Conservation (phyloP, 2,797 vertebrate genomes). For the Coreius guichenoti region DNA sequence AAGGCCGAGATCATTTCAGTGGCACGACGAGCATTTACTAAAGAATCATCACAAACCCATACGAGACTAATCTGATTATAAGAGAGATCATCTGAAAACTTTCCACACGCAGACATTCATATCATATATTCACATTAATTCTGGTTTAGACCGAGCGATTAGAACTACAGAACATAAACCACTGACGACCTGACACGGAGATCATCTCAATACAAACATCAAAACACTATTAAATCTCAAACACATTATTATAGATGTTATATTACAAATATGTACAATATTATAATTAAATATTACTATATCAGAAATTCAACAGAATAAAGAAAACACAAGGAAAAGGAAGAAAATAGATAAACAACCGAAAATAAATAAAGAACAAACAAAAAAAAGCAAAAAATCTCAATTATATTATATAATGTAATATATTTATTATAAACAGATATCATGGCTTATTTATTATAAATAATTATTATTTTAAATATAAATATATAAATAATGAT, state of each 20-base stretch:
- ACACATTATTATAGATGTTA: neutral
- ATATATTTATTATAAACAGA: too few species aligned
- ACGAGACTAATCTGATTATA: constrained; percentile 71
- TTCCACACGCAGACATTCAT: too few species aligned
- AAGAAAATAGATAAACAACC: neutral
- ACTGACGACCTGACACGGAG: too few species aligned
- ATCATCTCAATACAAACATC: neutral
- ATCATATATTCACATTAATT: too few species aligned
- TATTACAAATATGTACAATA: neutral
- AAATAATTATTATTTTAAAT: too few species aligned
- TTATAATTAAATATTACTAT: neutral
- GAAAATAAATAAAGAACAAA: neutral
- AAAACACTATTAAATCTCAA: too few species aligned
- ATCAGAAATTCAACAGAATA: neutral
- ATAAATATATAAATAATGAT: too few species aligned
- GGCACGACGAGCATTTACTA: constrained; percentile 70
- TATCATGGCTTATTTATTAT: too few species aligned
- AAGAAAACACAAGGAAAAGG: neutral
- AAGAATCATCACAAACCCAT: constrained; percentile 70
- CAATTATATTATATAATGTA: too few species aligned
- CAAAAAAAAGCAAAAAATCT: too few species aligned
- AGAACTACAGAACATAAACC: neutral
- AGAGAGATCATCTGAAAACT: constrained; percentile 57
- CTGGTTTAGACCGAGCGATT: neutral
- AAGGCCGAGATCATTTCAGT: constrained; percentile 65